Base-by-base conservation (phyloP, 1,140 invertebrate genomes). In the Ephestia elutella region DNA sequence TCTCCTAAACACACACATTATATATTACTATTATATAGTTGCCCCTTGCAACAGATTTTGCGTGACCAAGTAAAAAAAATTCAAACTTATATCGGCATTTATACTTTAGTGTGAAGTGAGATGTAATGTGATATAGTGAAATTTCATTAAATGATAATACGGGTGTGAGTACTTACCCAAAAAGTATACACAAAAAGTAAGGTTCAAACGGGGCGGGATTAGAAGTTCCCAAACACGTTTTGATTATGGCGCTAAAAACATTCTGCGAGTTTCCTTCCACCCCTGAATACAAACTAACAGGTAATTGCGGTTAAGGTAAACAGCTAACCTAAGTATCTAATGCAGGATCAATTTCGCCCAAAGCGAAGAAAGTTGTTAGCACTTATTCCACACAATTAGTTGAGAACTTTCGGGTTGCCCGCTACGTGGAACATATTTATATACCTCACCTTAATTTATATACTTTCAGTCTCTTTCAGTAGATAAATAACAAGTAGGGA, bases 251-350 rank as follows among this genome's bases (percentile, higher is more conserved):
- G 38, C 38, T 44, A 7, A 44, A 44, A 44, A 44, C n/a, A 15
- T 44, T 44, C 38, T 44, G 38, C 13, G 38, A 44, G 38, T 44
- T 44, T 17, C 38, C n/a, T 4, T 15, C 38, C 30, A 15, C 38
- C n/a, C 38, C 15, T 44, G 38, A 44, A 44, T 44, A 44, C 38
- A 5, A 44, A 44, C 38, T 44, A 44, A 11, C 30, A 32, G 38
- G 15, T 44, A 44, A 44, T 44, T 15, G 15, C 13, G 38, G 38
- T 5, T 15, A 15, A 44, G n/a, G 38, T 44, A 44, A 44, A 44
- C n/a, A 44, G 38, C n/a, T 17, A 44, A 44, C 38, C 38, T 44
- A 44, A 44, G 38, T 44, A 44, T 44, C 38, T 44, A 44, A 44
- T 44, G 38, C 15, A 44, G 38, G 15, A n/a, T 44, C 38, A n/a